phyloP scores from a whole-genome alignment of 2,888 invertebrate species.

The Eugnorisma glareosa region DNA sequence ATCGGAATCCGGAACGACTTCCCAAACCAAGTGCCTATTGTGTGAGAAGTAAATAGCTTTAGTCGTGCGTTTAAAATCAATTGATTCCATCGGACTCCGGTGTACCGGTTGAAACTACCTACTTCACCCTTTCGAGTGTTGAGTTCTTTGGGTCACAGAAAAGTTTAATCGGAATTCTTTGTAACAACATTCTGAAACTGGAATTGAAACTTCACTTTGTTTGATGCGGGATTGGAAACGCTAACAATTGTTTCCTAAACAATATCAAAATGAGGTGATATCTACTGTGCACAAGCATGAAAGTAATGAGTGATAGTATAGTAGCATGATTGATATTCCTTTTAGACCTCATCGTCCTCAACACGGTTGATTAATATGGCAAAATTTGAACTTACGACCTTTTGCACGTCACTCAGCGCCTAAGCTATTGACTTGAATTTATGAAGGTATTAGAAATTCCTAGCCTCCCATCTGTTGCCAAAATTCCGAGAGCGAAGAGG shows the following conservation, averaged over 20 bases:
- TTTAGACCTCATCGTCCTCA: conserved; percentile 13
- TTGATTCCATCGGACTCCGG: conserved; percentile 45
- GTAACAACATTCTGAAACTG: conserved; percentile 23
- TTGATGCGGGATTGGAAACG: conserved; percentile 30
- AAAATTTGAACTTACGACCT: conserved; percentile 35
- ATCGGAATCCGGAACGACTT: conserved; percentile 35
- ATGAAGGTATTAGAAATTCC: conserved; percentile 60
- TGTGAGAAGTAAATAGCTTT: conserved; percentile 40
- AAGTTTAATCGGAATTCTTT: conserved; percentile 51
- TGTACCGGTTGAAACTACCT: conserved; percentile 30
- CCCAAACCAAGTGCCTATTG: conserved; percentile 41
- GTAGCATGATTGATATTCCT: conserved; percentile 44
- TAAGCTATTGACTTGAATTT: conserved; percentile 55
- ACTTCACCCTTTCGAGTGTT: conserved; percentile 47
- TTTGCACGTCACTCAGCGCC: conserved; percentile 41
- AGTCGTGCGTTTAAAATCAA: conserved; percentile 46
- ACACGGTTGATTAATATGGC: conserved; percentile 33
- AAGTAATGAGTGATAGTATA: not conserved
- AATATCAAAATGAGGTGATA: not conserved
- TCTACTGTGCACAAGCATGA: not conserved
- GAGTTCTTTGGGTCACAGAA: conserved; percentile 37
- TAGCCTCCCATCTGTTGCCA: conserved; percentile 55
- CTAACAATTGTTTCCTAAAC: not conserved
- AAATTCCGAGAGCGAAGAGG: conserved; percentile 46
- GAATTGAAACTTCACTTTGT: conserved; percentile 39